Evolutionary conservation across 2,797 vertebrate genomes (phyloP).

Genomic region (Sebastes ruberrimus): DNA sequence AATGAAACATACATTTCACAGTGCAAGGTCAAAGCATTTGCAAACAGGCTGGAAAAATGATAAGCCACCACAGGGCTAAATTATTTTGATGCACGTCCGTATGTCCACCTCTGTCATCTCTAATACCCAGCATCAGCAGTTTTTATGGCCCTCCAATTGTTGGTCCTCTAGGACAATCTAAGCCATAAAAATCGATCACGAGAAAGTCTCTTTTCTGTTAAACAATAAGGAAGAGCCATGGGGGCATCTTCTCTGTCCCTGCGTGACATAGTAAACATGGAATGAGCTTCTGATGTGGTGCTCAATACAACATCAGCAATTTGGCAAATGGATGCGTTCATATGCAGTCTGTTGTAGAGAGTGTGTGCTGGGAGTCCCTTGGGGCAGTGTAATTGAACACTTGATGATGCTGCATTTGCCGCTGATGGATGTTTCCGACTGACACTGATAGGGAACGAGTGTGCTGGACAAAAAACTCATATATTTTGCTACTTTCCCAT

Average conservation of each 20-base stretch:
- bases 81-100: constrained; percentile 62
- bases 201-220: constrained; percentile 55
- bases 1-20: constrained; percentile 70
- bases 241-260: constrained; percentile 52
- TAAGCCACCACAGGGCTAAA: constrained; percentile 60
- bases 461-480: constrained; percentile 47
- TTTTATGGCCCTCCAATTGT: constrained; percentile 66
- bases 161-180: constrained; percentile 63
- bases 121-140: constrained; percentile 71
- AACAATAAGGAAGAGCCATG: constrained; percentile 67
- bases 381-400: constrained; percentile 69
- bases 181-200: constrained; percentile 68
- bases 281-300: constrained; percentile 59
- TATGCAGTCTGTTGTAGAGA: constrained; percentile 41
- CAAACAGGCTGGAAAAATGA: constrained; percentile 70
- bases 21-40: constrained; percentile 76
- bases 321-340: constrained; percentile 67
- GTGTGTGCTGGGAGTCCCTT: constrained; percentile 57
- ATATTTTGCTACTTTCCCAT: constrained; percentile 54
- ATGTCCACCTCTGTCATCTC: constrained; percentile 75
- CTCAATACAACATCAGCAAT: constrained; percentile 73
- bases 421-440: constrained; percentile 69
- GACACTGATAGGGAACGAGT: constrained; percentile 51
- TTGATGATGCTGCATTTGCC: constrained; percentile 74
- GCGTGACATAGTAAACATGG: constrained; percentile 56